Evolutionary conservation across 2,797 vertebrate genomes (phyloP).

Genomic region (Rhinichthys osculus): DNA sequence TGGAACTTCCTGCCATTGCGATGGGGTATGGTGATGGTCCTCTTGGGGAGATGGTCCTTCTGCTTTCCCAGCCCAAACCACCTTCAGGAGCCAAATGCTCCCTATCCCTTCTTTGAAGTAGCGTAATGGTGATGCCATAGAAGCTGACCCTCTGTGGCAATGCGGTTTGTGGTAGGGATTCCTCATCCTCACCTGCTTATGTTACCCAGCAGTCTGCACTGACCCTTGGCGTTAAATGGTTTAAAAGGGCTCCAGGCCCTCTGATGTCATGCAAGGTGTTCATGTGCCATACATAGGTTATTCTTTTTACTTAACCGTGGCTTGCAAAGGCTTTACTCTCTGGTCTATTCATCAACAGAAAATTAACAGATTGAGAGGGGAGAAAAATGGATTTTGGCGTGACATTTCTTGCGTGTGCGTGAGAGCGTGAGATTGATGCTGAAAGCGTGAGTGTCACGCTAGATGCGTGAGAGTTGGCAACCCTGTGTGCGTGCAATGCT

Average conservation of each 20-base stretch:
- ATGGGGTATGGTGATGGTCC: conserved; percentile 37
- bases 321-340: conserved; percentile 9
- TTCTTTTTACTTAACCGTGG: conserved; percentile 38
- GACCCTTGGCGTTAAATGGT: conserved; percentile 41
- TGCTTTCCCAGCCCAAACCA: conserved; percentile 42
- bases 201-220: conserved; percentile 36
- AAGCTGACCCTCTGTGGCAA: conserved; percentile 46
- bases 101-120: conserved; percentile 25
- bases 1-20: conserved; percentile 58
- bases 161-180: conserved; percentile 47
- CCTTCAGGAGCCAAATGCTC: conserved; percentile 40
- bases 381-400: too few relatives aligned
- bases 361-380: too few relatives aligned
- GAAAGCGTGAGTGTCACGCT: too few relatives aligned
- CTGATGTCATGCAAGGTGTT: conserved; percentile 59
- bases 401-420: too few relatives aligned
- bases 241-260: conserved; percentile 43
- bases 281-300: conserved; percentile 32
- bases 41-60: conserved; percentile 43
- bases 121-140: conserved; percentile 44
- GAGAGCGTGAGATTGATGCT: too few relatives aligned
- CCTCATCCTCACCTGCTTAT: conserved; percentile 54
- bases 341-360: too few relatives aligned
- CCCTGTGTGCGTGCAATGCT: too few relatives aligned
- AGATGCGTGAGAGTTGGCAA: too few relatives aligned